Evolutionary conservation across 2,888 invertebrate genomes (phyloP), one percentile per base, ranked within the genome.

Genomic region (Nomada fabriciana): DNA sequence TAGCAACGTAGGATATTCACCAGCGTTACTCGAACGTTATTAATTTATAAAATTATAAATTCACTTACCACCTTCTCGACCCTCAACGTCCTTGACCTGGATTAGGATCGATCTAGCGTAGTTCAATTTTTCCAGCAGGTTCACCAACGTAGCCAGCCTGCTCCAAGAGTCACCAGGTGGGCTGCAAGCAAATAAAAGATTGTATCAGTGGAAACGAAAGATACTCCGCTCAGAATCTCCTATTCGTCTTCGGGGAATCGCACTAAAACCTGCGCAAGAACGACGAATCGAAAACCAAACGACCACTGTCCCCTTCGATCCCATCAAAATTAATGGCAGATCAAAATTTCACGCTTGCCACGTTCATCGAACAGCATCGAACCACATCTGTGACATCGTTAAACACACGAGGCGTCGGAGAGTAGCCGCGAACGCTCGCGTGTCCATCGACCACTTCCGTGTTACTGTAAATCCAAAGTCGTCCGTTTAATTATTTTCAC

Each of bases 81-180:
- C 90, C 65, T 89, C 88, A 25, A 88, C 89, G 57, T 92, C 95
- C 94, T 91, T 95, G 93, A 85, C 88, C 89, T 87, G 91, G 89
- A 89, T 95, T 79, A 96, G 94, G 86, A 95, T 88, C 79, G 91
- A 86, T 76, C 89, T 90, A 15, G 91, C 95, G 90, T 95, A 95
- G 89, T 96, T 95, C 83, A 96, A 94, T 92, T 95, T 95, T 94
- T 97, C 97, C 89, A 97, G 94, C 75, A 96, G 95, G 92, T 97
- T 98, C 94, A 97, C 97, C 90, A 98, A 95, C 82, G 96, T 95
- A 61, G 97, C 97, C 77, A 97, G 94, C 93, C 96, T 95, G 90
- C 95, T 96, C 98, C 98, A 98, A 15, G 97, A 96, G 94, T 98
- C 97, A 87, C 95, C 96, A 81, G 96, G 95, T 83, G 95, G 95